Evolutionary conservation across 2,113 vertebrate species (phyloP).

Genomic region (Apodemus sylvaticus): DNA sequence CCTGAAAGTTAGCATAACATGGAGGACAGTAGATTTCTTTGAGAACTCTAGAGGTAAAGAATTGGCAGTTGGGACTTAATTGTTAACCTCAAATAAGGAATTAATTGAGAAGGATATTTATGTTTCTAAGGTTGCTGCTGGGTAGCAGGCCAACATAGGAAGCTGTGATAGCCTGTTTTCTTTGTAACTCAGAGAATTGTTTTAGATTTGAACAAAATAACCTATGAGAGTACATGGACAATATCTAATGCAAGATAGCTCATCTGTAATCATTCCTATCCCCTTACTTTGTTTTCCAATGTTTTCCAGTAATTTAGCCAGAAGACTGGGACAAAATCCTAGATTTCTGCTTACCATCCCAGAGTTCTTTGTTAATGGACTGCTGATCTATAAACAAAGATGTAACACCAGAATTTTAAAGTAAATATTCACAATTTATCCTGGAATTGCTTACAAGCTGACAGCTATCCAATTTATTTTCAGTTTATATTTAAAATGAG

Average conservation of each 20-base stretch:
- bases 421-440: conserved; percentile 62
- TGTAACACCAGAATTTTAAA: conserved; percentile 62
- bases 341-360: conserved; percentile 62
- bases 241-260: neutral
- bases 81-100: neutral
- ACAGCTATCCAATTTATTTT: conserved; percentile 70
- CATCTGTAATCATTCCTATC: neutral
- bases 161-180: neutral
- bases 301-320: conserved; percentile 43
- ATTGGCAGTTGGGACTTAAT: neutral
- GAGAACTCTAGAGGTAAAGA: neutral
- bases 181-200: neutral
- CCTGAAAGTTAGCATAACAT: neutral
- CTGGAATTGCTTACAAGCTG: conserved; percentile 64
- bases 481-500: conserved; percentile 78
- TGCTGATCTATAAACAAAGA: conserved; percentile 76
- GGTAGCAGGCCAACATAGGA: neutral
- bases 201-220: conserved; percentile 25
- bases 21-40: neutral
- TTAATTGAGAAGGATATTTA: neutral
- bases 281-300: conserved; percentile 5
- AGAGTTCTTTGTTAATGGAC: conserved; percentile 70
- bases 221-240: conserved; percentile 15
- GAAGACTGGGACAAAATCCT: conserved; percentile 52
- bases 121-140: neutral